These are phyloP conservation scores for Caenorhabditis latens DNA, from an alignment of 1,140 invertebrate genomes.

Conservation along the genomic window DNA sequence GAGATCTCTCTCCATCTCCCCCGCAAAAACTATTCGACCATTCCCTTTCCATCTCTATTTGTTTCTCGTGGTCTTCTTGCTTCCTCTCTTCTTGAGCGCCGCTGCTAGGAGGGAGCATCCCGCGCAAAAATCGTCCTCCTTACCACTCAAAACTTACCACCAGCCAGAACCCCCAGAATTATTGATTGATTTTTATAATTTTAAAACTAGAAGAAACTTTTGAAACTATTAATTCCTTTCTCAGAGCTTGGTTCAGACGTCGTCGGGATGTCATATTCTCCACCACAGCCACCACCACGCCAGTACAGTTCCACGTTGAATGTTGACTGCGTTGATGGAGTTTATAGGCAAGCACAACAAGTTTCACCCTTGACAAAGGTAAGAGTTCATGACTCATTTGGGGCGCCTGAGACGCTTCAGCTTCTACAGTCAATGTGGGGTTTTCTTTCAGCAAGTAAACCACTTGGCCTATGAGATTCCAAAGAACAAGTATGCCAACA, in stretches of 20 bases:
- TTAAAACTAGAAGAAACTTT: background rate
- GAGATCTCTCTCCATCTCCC: background rate
- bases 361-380: slow-evolving; percentile 66
- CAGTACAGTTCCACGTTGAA: slow-evolving; percentile 60
- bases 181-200: background rate
- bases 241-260: background rate
- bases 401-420: background rate
- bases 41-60: slow-evolving; percentile 20
- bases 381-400: no score
- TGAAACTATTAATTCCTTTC: background rate
- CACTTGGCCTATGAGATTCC: slow-evolving; percentile 77
- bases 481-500: slow-evolving; percentile 77
- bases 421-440: background rate
- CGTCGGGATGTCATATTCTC: slow-evolving; percentile 4
- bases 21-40: slow-evolving; percentile 29
- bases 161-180: background rate
- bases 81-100: slow-evolving; percentile 24
- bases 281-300: slow-evolving; percentile 60
- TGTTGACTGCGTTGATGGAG: slow-evolving; percentile 58
- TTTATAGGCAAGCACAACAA: slow-evolving; percentile 62
- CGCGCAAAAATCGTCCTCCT: background rate
- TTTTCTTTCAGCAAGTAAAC: slow-evolving; percentile 75
- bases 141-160: slow-evolving; percentile 16
- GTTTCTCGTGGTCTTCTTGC: slow-evolving; percentile 37
- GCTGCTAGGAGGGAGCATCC: background rate